Evolutionary conservation across 1,140 invertebrate genomes (phyloP), one percentile per base, ranked within the genome.

Genomic region (Notospermus geniculatus): DNA sequence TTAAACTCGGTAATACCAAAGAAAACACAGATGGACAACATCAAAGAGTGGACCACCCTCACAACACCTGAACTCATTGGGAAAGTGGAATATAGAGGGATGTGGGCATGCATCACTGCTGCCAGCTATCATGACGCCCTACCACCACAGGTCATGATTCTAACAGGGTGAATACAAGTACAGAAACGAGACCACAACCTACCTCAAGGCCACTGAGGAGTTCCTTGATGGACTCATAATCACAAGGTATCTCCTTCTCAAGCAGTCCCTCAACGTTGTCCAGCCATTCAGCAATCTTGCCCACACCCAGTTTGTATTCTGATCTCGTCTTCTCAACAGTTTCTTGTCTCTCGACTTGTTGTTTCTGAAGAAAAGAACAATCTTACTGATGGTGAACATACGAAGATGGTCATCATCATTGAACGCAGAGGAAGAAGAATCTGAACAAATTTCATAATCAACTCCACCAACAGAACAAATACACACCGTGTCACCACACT

Each of bases 241-340:
- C 88, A 53, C 89, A 90, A 1, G 89, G 75, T 25, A 77, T 55
- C 22, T 63, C 56, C 29, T 63, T 61, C 9, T 60, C 62, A 46
- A 80, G 54, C 1, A 74, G 54, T 22, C 82, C 75, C 71, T 95
- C 91, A 2, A 91, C 90, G 61, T 87, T 86, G 25, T 86, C 82
- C 32, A 96, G 78, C 93, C 93, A 96, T 0, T 83, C 83, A 54
- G 90, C 88, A 1, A 96, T 80, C 11, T 85, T 85, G 56, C 89
- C 87, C 4, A 94, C 85, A 2, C 91, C 91, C 0, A 84, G 77
- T 50, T 88, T 85, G 76, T 94, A 93, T 64, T 92, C 90, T 72
- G 90, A 88, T 15, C 90, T 85, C 59, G 90, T 89, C 61, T 91
- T 84, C 1, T 93, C 83, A 19, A 93, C 88, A 71, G 94, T 91